These are phyloP conservation scores for Campoletis raptor DNA, from an alignment of 2,888 invertebrate genomes.

Conservation along the genomic window DNA sequence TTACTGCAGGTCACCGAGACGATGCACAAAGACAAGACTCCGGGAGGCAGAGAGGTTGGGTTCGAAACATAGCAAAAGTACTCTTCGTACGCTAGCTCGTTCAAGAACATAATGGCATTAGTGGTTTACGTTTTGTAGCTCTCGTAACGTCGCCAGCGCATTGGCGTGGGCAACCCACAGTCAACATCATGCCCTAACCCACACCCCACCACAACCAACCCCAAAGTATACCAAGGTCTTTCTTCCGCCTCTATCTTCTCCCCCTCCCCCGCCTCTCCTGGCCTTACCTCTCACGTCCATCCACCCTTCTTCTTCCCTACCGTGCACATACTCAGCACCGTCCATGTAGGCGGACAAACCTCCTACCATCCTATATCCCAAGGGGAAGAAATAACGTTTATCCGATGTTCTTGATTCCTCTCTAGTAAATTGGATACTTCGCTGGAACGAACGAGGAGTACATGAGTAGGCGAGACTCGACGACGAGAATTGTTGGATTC, in stretches of 20 bases:
- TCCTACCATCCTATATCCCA: constrained; percentile 36
- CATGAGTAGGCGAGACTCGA: constrained; percentile 57
- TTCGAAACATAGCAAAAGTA: constrained; percentile 48
- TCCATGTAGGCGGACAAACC: constrained; percentile 27
- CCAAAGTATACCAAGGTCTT: constrained; percentile 39
- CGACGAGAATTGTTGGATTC: constrained; percentile 36
- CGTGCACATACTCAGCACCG: background rate
- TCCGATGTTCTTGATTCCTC: constrained; percentile 70
- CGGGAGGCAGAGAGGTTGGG: constrained; percentile 13
- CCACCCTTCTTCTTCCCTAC: constrained; percentile 9
- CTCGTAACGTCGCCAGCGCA: constrained; percentile 62
- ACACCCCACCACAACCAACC: constrained; percentile 7
- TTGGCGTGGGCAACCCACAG: constrained; percentile 39
- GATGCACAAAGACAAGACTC: constrained; percentile 26
- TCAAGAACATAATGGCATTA: constrained; percentile 69
- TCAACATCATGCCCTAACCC: constrained; percentile 11
- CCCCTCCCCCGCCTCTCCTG: too few relatives aligned
- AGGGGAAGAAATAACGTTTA: constrained; percentile 71
- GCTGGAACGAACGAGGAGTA: constrained; percentile 56
- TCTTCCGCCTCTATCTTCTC: constrained; percentile 43
- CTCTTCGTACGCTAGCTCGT: constrained; percentile 48
- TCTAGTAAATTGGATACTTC: constrained; percentile 73
- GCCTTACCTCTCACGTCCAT: background rate
- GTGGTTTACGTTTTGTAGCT: constrained; percentile 70
- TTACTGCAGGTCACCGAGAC: constrained; percentile 48